A percentile compares a stretch with the other conserved stretches of the same genome.
phyloP scores from a whole-genome alignment of 1,140 invertebrate genomes.

The Zaprionus capensis region DNA sequence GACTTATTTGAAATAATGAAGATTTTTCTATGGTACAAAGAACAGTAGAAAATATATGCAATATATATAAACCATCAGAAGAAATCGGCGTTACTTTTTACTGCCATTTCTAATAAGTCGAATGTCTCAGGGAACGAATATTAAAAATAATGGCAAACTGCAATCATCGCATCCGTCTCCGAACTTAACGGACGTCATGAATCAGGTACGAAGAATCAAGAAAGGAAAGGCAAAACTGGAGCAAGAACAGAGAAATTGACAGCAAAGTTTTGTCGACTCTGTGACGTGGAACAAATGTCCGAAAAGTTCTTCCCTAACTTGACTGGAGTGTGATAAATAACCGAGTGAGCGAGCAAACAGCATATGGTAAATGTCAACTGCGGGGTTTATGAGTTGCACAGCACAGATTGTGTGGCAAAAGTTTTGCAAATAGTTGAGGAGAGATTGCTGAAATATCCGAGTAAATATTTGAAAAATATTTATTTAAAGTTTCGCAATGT shows the following conservation, averaged over 20 bases:
- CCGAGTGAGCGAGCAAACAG: slow-evolving; percentile 11
- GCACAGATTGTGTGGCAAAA: slow-evolving; percentile 8
- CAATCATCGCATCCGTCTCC: neutral
- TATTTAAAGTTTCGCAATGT: slow-evolving; percentile 1
- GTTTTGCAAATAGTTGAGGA: neutral
- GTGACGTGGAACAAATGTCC: slow-evolving; percentile 35
- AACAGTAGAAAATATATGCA: neutral
- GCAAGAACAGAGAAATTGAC: slow-evolving; percentile 9
- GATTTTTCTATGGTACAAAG: neutral
- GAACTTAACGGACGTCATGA: neutral
- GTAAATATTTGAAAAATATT: neutral
- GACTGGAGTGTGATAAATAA: slow-evolving; percentile 39
- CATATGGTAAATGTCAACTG: slow-evolving; percentile 39
- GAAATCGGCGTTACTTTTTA: neutral
- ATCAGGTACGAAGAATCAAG: neutral
- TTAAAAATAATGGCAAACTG: slow-evolving; percentile 4
- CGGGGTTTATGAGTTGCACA: slow-evolving; percentile 5
- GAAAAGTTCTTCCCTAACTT: slow-evolving; percentile 31
- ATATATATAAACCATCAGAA: neutral
- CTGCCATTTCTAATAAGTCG: neutral
- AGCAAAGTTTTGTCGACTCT: slow-evolving; percentile 29
- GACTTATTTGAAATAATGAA: neutral
- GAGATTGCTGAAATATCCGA: neutral
- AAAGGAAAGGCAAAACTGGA: neutral
- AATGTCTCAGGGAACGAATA: neutral